Evolutionary conservation across 2,797 vertebrate genomes (phyloP), one percentile per base, ranked within the genome.

Genomic region (Allobates femoralis): DNA sequence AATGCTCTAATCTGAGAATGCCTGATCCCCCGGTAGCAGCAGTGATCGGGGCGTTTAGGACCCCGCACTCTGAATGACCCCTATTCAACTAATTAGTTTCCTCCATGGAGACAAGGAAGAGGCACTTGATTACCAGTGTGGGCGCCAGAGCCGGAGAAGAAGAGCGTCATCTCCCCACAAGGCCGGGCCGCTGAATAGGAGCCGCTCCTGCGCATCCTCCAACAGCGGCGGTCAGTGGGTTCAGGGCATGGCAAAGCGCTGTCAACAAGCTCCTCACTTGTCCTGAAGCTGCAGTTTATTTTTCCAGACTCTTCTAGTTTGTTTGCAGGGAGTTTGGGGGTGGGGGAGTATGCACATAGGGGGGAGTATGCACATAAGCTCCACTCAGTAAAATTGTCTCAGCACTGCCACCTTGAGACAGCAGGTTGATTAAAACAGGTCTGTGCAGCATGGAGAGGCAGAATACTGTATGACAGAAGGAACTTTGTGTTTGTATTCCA

Each of bases 71-170:
- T 46, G 55, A 11, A 19, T 30, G 78, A 66, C 77, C 77, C 56
- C 15, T 80, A 80, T 30, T 30, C 41, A 64, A 12, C 6, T 41
- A 64, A 80, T 80, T 46, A 19, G 21, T 64, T 64, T 80, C 18
- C 80, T 55, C 18, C 19, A 5, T 41, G 32, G 14, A 71, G 56
- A 28, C 0, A 0, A 69, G 79, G 18, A 1, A 67, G 11, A 51
- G 79, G 19, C 79, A 53, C 28, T 75, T 32, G 83, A 50, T 19
- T 16, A 41, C 26, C 28, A 10, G 30, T 28, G 81, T 66, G 73
- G 60, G 83, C 28, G 41, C 37, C 3, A n/a, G 14, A 19, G 55
- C n/a, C 53, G 64, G 32, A 34, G 21, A 11, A 32, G 19, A 21
- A 62, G 32, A 34, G 46, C 67, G 3, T 34, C 66, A 3, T 37